A percentile compares a stretch with the other conserved stretches of the same genome.
Conservation (phyloP, 1,140 invertebrate species). For the Drosophila insularis region DNA sequence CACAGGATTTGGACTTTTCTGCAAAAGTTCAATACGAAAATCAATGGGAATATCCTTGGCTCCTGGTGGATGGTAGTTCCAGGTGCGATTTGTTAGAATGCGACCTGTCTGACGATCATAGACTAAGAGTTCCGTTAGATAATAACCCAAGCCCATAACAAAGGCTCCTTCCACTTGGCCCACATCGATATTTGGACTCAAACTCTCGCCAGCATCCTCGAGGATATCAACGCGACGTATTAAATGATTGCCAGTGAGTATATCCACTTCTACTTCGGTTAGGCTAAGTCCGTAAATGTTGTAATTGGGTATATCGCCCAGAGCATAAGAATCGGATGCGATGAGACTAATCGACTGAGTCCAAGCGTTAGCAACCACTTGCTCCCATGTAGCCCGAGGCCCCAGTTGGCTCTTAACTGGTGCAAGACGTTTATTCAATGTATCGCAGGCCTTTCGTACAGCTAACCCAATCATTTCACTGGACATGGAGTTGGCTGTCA, state of each 20-base stretch:
- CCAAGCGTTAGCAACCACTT: conserved; percentile 85
- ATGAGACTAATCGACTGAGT: conserved; percentile 86
- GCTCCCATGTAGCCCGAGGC: conserved; percentile 85
- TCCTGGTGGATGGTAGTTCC: conserved; percentile 92
- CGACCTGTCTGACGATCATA: conserved; percentile 86
- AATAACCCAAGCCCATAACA: conserved; percentile 92
- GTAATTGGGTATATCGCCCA: conserved; percentile 70
- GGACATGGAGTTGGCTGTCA: conserved; percentile 88
- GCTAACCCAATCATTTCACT: conserved; percentile 88
- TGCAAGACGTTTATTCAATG: conserved; percentile 85
- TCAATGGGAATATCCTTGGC: conserved; percentile 92
- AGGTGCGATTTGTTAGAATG: conserved; percentile 89
- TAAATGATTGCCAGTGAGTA: conserved; percentile 88
- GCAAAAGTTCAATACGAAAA: conserved; percentile 89
- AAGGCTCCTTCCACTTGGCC: conserved; percentile 91
- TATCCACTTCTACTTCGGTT: conserved; percentile 88
- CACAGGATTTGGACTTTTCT: conserved; percentile 87
- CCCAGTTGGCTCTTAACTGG: conserved; percentile 85
- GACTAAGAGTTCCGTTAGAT: conserved; percentile 87
- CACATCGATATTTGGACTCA: conserved; percentile 89
- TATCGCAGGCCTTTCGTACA: conserved; percentile 87
- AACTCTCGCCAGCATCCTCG: conserved; percentile 88
- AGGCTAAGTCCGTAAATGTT: conserved; percentile 85
- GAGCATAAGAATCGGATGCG: conserved; percentile 84
- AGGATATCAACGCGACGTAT: conserved; percentile 87